Percentiles rank a stretch among this genome's conserved stretches.
phyloP scores from a whole-genome alignment of 2,797 vertebrate genomes.

The Mus spretus region DNA sequence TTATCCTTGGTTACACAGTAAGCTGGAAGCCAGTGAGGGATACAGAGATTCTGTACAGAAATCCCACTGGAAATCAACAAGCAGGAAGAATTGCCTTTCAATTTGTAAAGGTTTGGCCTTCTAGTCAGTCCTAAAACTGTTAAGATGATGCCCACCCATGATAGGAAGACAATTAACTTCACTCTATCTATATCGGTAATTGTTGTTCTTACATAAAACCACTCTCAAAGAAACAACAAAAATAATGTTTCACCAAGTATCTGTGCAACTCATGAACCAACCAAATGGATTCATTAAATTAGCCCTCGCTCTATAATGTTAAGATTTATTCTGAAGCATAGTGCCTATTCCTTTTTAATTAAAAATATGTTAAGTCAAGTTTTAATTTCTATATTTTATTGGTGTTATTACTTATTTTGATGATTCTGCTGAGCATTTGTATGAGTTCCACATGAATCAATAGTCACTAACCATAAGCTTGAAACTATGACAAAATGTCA shows the following conservation, averaged over 20 bases:
- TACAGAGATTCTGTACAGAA: not conserved
- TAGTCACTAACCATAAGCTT: conserved; percentile 18
- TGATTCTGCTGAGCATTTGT: conserved; percentile 27
- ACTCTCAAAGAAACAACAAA: not conserved
- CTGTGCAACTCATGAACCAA: not conserved
- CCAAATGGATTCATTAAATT: not conserved
- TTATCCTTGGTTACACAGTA: not conserved
- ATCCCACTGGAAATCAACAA: not conserved
- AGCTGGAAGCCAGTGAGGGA: not conserved
- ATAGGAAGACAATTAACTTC: not conserved
- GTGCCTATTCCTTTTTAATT: conserved; percentile 1
- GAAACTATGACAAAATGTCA: not conserved
- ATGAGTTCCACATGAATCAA: not conserved
- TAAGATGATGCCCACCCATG: not conserved
- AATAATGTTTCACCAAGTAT: not conserved
- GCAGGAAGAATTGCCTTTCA: not conserved
- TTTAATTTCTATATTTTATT: conserved; percentile 30
- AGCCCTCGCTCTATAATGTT: not conserved
- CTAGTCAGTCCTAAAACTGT: not conserved
- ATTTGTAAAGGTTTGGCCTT: not conserved
- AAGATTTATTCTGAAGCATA: conserved; percentile 38
- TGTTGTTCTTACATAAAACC: not conserved
- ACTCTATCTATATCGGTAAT: not conserved
- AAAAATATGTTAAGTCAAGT: not conserved
- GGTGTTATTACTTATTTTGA: conserved; percentile 40